Conservation (phyloP, 2,888 invertebrate species). For the Lampropteryx suffumata region DNA sequence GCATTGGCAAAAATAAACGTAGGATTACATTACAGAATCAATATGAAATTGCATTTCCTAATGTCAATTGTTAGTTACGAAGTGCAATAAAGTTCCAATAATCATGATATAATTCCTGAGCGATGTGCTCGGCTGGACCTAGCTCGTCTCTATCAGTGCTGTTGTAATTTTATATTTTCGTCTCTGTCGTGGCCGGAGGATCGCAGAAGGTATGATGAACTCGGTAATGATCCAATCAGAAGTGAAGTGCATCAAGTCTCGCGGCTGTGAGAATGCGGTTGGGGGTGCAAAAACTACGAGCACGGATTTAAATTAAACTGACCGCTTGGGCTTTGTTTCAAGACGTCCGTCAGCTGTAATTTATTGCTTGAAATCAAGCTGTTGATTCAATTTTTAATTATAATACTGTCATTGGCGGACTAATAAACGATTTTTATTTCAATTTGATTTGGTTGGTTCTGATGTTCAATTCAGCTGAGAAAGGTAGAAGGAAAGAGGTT, state of each 20-base stretch:
- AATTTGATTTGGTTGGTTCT: too few relatives aligned
- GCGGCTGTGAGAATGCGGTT: constrained; percentile 82
- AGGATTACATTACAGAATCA: constrained; percentile 77
- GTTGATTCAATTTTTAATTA: too few relatives aligned
- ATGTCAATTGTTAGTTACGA: constrained; percentile 83
- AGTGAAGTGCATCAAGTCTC: constrained; percentile 80
- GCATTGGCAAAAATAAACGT: constrained; percentile 81
- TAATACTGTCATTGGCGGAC: too few relatives aligned
- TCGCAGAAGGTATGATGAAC: constrained; percentile 82
- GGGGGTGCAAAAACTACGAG: constrained; percentile 80
- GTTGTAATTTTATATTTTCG: constrained; percentile 36
- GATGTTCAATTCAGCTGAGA: too few relatives aligned
- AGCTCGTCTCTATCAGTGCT: constrained; percentile 48
- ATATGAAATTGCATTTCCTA: constrained; percentile 83
- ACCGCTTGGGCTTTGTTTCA: constrained; percentile 70
- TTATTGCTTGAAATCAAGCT: constrained; percentile 21
- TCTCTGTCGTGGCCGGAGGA: constrained; percentile 72
- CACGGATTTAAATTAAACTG: constrained; percentile 79
- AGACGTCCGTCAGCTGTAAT: constrained; percentile 22
- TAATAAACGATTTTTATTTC: too few relatives aligned
- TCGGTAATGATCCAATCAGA: constrained; percentile 84
- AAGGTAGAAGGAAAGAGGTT: neutral
- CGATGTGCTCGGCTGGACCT: constrained; percentile 65
- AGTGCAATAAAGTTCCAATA: constrained; percentile 83
- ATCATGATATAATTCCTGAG: constrained; percentile 81